A percentile compares a stretch with the other conserved stretches of the same genome.
Evolutionary conservation across 2,888 invertebrate species (phyloP).

Genomic region (Agriopis marginaria): DNA sequence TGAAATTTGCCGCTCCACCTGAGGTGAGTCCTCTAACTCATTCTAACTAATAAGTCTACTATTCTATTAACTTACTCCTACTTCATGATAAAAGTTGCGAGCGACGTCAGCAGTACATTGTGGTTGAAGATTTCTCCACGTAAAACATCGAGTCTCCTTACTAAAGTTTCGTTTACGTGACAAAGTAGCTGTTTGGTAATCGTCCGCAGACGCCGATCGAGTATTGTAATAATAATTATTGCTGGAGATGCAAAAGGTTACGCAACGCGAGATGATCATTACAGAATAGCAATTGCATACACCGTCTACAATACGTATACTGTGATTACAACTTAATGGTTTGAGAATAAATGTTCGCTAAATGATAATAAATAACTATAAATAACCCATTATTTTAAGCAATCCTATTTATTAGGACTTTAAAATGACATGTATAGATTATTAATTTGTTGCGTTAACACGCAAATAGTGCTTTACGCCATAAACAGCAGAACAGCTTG

Average conservation of each 20-base stretch:
- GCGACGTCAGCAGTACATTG: constrained; percentile 13
- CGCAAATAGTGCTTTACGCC: no score
- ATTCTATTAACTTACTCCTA: no score
- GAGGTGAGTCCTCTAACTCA: constrained; percentile 68
- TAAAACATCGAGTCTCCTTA: constrained; percentile 33
- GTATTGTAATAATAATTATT: constrained; percentile 42
- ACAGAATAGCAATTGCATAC: not conserved
- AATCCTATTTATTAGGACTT: not conserved
- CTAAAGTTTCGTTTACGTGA: constrained; percentile 49
- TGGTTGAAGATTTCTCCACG: constrained; percentile 42
- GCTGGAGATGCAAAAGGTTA: constrained; percentile 46
- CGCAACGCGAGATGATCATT: constrained; percentile 38
- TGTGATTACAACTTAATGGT: not conserved
- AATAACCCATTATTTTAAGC: no score
- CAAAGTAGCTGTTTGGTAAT: constrained; percentile 47
- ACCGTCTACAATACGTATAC: not conserved
- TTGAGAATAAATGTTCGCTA: not conserved
- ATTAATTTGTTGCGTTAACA: not conserved
- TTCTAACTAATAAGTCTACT: not conserved
- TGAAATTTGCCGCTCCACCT: constrained; percentile 94
- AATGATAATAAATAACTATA: not conserved
- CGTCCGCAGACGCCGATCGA: constrained; percentile 43
- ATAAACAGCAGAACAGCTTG: no score
- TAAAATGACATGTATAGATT: not conserved
- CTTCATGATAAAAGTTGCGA: constrained; percentile 4